Base-by-base conservation (phyloP, 2,888 invertebrate genomes). In the Aphodius granarius region DNA sequence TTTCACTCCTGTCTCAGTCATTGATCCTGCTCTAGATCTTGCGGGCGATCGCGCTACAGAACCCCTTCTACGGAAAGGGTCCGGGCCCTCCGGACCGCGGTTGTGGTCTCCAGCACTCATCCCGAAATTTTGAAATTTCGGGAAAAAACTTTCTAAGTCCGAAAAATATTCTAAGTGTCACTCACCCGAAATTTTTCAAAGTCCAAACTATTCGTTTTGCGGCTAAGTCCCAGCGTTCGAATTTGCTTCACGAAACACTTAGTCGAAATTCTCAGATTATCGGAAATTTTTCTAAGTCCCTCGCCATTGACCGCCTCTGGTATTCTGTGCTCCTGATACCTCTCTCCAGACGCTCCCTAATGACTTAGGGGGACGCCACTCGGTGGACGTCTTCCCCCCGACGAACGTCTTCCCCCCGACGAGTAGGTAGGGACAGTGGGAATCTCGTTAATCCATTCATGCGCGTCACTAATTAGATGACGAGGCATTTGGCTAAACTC, bases 401-500 rank as follows among this genome's bases (percentile, higher is more conserved):
- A 43, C 4, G 43, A 13, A 43, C 43, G 43, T n/a, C n/a, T n/a
- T n/a, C n/a, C n/a, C n/a, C n/a, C n/a, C n/a, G n/a, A n/a, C n/a
- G 23, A 79, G 79, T 79, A 73, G 77, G 75, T 78, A 89, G 88
- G 88, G 88, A 89, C 88, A 89, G 87, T 5, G n/a, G n/a, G n/a
- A n/a, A n/a, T n/a, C n/a, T n/a, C n/a, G n/a, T n/a, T n/a, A n/a
- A n/a, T n/a, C n/a, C n/a, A n/a, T n/a, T n/a, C n/a, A n/a, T n/a
- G n/a, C n/a, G n/a, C n/a, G n/a, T n/a, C n/a, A n/a, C n/a, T n/a
- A n/a, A n/a, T n/a, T n/a, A n/a, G n/a, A n/a, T n/a, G n/a, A n/a
- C n/a, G n/a, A n/a, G n/a, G n/a, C 21, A 9, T n/a, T n/a, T n/a
- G n/a, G n/a, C n/a, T n/a, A n/a, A n/a, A n/a, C n/a, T n/a, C n/a